Conservation (phyloP, 2,797 vertebrate genomes). For the Acanthis flammea region DNA sequence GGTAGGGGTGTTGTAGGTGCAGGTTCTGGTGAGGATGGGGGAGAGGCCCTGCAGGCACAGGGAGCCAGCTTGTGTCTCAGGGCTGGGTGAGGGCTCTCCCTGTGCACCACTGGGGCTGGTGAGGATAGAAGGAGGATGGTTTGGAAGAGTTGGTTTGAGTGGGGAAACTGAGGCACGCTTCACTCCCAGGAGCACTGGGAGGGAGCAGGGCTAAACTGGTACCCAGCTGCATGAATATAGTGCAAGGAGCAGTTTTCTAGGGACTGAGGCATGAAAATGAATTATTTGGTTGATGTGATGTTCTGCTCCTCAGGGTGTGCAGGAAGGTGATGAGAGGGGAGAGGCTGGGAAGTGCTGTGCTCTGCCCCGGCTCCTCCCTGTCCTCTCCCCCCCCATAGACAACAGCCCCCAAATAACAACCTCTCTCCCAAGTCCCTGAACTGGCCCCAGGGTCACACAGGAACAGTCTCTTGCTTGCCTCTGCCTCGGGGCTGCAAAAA, state of each 20-base stretch:
- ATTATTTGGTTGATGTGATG: too few species aligned
- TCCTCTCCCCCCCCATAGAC: fast-evolving
- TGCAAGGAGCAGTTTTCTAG: not conserved
- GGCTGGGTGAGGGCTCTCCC: not conserved
- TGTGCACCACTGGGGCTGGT: not conserved
- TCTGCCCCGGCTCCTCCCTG: not conserved
- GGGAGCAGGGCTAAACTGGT: not conserved
- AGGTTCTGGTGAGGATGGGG: not conserved
- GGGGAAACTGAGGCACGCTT: not conserved
- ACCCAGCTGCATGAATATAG: fast-evolving
- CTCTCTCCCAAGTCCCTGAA: not conserved
- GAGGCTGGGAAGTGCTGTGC: not conserved
- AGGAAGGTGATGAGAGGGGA: too few species aligned
- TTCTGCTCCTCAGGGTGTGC: not conserved
- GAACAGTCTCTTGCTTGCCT: not conserved
- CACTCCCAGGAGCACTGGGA: not conserved
- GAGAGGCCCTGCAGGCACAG: not conserved
- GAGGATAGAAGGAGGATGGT: not conserved
- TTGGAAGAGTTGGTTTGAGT: not conserved
- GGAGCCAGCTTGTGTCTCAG: not conserved
- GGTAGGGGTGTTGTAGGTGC: not conserved
- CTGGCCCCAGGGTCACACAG: not conserved
- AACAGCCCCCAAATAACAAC: not conserved
- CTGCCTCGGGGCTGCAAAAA: not conserved
- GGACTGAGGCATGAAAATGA: not conserved